Percentiles rank a stretch among this genome's conserved stretches.
Conservation (phyloP, 2,113 vertebrate species). For the Platichthys stellatus region DNA sequence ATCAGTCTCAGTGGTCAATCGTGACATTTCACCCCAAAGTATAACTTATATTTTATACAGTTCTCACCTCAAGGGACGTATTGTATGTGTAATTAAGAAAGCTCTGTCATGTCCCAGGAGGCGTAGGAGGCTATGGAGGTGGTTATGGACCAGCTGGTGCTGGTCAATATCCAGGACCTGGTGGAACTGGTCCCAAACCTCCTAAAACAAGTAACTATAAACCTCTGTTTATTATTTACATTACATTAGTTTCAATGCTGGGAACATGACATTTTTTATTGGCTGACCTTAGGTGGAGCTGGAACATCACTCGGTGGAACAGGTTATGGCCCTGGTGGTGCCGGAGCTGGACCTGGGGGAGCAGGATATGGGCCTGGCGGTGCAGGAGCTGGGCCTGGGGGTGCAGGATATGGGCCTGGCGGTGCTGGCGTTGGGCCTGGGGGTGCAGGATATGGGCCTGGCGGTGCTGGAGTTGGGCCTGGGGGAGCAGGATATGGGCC, state of each 20-base stretch:
- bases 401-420: background rate
- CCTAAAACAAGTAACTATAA: constrained; percentile 71
- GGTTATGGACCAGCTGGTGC: constrained; percentile 62
- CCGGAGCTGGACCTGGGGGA: constrained; percentile 17
- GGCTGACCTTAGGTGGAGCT: constrained; percentile 37
- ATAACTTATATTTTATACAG: background rate
- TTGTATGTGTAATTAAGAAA: constrained; percentile 5
- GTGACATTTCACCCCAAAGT: too few species aligned
- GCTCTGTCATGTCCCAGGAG: constrained; percentile 47
- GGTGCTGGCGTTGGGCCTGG: background rate
- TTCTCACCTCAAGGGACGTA: background rate
- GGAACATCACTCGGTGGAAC: constrained; percentile 34
- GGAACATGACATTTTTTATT: constrained; percentile 4
- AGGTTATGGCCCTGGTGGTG: constrained; percentile 37
- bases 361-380: background rate
- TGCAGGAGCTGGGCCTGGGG: background rate
- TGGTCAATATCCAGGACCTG: constrained; percentile 60
- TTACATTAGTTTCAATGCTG: background rate
- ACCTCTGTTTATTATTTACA: background rate
- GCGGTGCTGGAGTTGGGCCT: background rate
- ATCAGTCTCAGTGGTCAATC: too few species aligned
- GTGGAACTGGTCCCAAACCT: constrained; percentile 64
- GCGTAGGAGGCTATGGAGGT: constrained; percentile 61
- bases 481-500: too few species aligned
- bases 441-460: background rate